phyloP scores from a whole-genome alignment of 53 echinoderm and acorn worm genomes.

The Paracentrotus lividus region DNA sequence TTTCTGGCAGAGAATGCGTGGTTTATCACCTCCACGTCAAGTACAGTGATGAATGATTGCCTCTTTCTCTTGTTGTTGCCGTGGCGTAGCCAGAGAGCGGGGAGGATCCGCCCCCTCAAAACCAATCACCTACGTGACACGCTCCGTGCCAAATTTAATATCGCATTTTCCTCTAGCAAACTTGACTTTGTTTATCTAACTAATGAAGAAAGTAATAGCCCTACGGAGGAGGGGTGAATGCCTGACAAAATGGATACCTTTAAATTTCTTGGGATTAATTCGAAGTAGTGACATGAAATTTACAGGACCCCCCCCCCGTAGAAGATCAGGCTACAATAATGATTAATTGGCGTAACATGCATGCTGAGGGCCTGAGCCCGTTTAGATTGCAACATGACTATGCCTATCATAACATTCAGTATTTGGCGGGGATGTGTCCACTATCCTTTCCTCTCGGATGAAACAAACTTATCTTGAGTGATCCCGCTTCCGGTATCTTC shows the following conservation, averaged over 20 bases:
- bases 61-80: background rate
- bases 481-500: slow-evolving; percentile 21
- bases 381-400: background rate
- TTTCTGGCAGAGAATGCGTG: slow-evolving; percentile 37
- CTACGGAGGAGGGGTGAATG: too few species aligned
- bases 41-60: slow-evolving; percentile 22
- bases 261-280: too few species aligned
- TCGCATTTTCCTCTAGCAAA: too few species aligned
- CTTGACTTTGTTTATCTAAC: too few species aligned
- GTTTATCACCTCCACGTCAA: slow-evolving; percentile 33
- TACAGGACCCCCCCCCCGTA: background rate
- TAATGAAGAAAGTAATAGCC: too few species aligned
- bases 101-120: background rate
- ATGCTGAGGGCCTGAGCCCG: background rate
- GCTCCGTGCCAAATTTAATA: background rate
- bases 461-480: background rate
- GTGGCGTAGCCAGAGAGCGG: background rate
- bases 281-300: background rate
- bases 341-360: background rate
- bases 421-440: background rate
- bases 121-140: background rate
- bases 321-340: background rate
- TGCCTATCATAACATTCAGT: background rate
- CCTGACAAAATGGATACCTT: too few species aligned
- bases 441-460: background rate